A percentile compares a stretch with the other conserved stretches of the same genome.
Evolutionary conservation across 2,888 invertebrate genomes (phyloP).

Genomic region (Microplitis manilae): DNA sequence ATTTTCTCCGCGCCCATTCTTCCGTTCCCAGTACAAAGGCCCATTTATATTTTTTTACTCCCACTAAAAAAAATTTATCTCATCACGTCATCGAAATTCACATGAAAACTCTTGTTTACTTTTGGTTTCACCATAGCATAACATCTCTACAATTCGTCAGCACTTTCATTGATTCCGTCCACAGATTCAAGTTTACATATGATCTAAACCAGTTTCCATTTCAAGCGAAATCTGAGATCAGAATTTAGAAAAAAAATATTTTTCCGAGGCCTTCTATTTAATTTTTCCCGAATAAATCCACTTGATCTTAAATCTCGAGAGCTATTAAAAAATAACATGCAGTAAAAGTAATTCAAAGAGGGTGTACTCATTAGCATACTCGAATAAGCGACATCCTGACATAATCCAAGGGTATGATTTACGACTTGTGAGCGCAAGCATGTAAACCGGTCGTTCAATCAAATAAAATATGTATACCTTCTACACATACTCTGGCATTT

Average conservation of each 20-base stretch:
- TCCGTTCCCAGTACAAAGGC: slow-evolving; percentile 8
- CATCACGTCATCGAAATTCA: no score
- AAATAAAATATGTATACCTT: slow-evolving; percentile 53
- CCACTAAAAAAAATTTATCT: no score
- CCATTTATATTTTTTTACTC: slow-evolving; percentile 2
- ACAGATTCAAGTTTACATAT: no score
- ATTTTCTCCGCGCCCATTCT: neutral
- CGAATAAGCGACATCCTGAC: slow-evolving; percentile 51
- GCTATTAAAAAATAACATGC: slow-evolving; percentile 23
- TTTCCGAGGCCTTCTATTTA: no score
- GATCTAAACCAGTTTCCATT: no score
- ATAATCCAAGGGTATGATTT: slow-evolving; percentile 60
- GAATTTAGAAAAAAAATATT: no score
- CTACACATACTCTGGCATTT: slow-evolving; percentile 42
- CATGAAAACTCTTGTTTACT: no score
- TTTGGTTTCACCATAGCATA: no score
- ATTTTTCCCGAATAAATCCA: neutral
- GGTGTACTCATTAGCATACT: slow-evolving; percentile 58
- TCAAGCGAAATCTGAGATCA: no score
- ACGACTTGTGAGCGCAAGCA: slow-evolving; percentile 51
- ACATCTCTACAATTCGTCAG: no score
- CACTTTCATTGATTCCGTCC: no score
- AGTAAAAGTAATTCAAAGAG: slow-evolving; percentile 34
- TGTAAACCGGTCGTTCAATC: slow-evolving; percentile 56
- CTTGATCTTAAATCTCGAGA: slow-evolving; percentile 4